Percentiles rank a stretch among this genome's conserved stretches.
phyloP scores from a whole-genome alignment of 2,113 vertebrate species.

The Hystrix brachyura region DNA sequence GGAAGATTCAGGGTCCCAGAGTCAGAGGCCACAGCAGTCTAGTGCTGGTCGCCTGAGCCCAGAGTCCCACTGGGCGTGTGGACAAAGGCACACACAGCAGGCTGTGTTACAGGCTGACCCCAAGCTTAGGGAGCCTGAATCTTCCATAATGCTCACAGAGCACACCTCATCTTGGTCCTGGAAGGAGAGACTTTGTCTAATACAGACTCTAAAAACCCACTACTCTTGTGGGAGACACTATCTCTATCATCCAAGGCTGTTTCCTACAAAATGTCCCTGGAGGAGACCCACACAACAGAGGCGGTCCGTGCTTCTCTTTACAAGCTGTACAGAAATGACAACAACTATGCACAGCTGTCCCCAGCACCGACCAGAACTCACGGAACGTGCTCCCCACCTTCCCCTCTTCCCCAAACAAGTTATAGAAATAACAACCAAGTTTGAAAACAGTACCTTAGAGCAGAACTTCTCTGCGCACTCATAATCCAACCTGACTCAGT shows the following conservation, averaged over 20 bases:
- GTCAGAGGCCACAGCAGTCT: background rate
- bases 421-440: background rate
- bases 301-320: background rate
- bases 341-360: background rate
- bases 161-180: background rate
- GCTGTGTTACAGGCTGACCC: background rate
- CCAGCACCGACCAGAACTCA: background rate
- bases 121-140: background rate
- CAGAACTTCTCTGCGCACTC: constrained; percentile 63
- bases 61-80: background rate
- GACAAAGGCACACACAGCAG: too few species aligned
- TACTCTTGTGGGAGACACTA: background rate
- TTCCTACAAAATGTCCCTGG: background rate
- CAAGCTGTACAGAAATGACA: background rate
- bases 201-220: background rate
- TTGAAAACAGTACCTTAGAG: background rate
- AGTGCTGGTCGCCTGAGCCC: background rate
- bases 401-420: background rate
- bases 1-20: background rate
- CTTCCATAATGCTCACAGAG: background rate
- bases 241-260: background rate
- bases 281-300: background rate
- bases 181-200: background rate
- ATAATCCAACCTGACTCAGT: background rate
- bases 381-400: too few species aligned